Conservation (phyloP, 1,140 invertebrate genomes). For the silkworm (Bombyx mori) region ASM3026992v2 NC_085110.1:4994001-4994500, state of each 20-base stretch:
- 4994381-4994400: no score
- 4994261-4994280: conserved; percentile 69
- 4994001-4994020: no score
- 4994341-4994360: conserved; percentile 56
- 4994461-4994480: no score
- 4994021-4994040: no score
- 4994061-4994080: neutral
- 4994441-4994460: no score
- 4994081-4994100: conserved; percentile 24
- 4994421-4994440: no score
- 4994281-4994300: conserved; percentile 70
- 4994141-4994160: conserved; percentile 55
- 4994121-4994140: conserved; percentile 66
- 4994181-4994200: conserved; percentile 69
- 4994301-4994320: conserved; percentile 66
- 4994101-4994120: conserved; percentile 41
- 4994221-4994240: conserved; percentile 63
- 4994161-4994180: conserved; percentile 71
- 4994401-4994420: no score
- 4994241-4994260: conserved; percentile 60
- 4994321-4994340: conserved; percentile 51
- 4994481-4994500: no score
- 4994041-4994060: conserved; percentile 2
- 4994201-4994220: conserved; percentile 59
- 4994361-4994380: conserved; percentile 4